These are phyloP conservation scores for Ceratosolen fusciceps DNA, from an alignment of 1,140 invertebrate genomes.

Conservation along the genomic window DNA sequence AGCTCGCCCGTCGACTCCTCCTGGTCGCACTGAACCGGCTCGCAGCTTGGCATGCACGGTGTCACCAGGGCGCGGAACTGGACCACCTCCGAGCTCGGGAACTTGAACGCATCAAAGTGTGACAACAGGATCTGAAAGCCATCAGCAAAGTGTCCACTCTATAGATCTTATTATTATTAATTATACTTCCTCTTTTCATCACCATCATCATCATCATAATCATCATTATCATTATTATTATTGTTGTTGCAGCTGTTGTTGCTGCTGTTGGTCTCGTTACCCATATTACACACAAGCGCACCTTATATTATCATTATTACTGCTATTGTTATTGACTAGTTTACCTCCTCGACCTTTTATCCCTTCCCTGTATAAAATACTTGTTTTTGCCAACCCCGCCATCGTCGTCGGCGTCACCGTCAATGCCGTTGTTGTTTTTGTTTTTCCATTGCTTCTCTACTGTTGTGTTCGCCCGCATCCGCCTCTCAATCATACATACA, in stretches of 20 bases:
- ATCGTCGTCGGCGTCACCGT: too few species aligned
- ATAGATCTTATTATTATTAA: background rate
- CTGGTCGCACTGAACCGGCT: conserved; percentile 89
- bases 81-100: conserved; percentile 93
- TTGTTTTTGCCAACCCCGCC: too few species aligned
- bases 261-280: too few species aligned
- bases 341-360: too few species aligned
- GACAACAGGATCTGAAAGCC: conserved; percentile 84
- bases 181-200: background rate
- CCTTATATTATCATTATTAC: too few species aligned
- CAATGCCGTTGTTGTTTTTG: too few species aligned
- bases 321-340: too few species aligned
- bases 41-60: conserved; percentile 92
- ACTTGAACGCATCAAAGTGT: conserved; percentile 96
- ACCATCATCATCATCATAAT: background rate
- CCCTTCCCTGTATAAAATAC: too few species aligned
- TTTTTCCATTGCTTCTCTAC: background rate
- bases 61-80: conserved; percentile 95
- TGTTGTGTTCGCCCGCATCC: background rate
- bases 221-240: too few species aligned
- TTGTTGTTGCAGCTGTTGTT: too few species aligned
- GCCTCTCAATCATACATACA: too few species aligned
- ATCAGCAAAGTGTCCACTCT: background rate
- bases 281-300: too few species aligned
- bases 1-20: conserved; percentile 85